A percentile compares a stretch with the other conserved stretches of the same genome.
phyloP scores from a whole-genome alignment of 92 coral and sea anemone species.

The Actinernus sp. region DNA sequence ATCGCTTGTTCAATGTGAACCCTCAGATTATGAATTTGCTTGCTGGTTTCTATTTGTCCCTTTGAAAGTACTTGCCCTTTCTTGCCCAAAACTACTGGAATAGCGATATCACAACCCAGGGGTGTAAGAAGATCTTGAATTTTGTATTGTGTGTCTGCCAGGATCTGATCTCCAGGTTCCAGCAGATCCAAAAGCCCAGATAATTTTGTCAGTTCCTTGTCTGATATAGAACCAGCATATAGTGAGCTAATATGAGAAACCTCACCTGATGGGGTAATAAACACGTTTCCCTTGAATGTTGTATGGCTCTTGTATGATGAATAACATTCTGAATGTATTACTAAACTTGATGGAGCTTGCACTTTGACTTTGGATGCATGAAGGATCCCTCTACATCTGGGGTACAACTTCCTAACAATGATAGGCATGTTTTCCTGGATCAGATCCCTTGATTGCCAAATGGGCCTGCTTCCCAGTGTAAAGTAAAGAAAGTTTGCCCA shows the following conservation, averaged over 20 bases:
- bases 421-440: slow-evolving; percentile 42
- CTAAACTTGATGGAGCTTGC: slow-evolving; percentile 55
- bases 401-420: slow-evolving; percentile 29
- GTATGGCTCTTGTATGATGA: slow-evolving; percentile 58
- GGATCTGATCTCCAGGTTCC: slow-evolving; percentile 56
- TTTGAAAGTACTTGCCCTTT: slow-evolving; percentile 52
- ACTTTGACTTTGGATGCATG: slow-evolving; percentile 65
- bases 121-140: slow-evolving; percentile 40
- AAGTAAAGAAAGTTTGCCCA: slow-evolving; percentile 61
- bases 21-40: slow-evolving; percentile 49
- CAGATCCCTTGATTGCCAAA: slow-evolving; percentile 51
- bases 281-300: slow-evolving; percentile 57
- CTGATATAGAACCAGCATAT: slow-evolving; percentile 62
- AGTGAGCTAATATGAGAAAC: slow-evolving; percentile 43
- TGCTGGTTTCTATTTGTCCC: slow-evolving; percentile 38
- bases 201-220: slow-evolving; percentile 51
- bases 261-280: slow-evolving; percentile 61
- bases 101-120: slow-evolving; percentile 32
- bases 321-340: slow-evolving; percentile 32
- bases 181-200: slow-evolving; percentile 53
- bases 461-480: slow-evolving; percentile 23
- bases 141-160: slow-evolving; percentile 58
- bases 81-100: slow-evolving; percentile 50
- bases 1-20: slow-evolving; percentile 56
- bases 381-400: slow-evolving; percentile 49